Percentiles rank a stretch among this genome's conserved stretches.
phyloP scores from a whole-genome alignment of 1,140 invertebrate genomes.

The Choristoneura fumiferana region DNA sequence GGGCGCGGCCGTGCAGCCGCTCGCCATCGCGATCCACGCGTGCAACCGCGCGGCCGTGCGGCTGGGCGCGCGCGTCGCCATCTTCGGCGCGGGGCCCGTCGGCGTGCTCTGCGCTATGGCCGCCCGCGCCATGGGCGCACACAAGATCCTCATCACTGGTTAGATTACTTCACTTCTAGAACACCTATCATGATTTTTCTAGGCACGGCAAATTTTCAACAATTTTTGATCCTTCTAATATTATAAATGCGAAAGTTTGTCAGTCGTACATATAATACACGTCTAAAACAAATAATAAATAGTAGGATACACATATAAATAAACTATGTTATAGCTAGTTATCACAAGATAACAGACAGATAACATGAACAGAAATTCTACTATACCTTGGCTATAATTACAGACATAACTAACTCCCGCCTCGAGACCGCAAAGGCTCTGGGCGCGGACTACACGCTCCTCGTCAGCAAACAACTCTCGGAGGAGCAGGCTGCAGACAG shows the following conservation, averaged over 20 bases:
- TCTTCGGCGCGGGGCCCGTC: conserved; percentile 95
- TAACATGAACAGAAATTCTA: too few species aligned
- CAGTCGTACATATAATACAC: too few species aligned
- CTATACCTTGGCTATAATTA: neutral
- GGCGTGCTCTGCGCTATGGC: conserved; percentile 91
- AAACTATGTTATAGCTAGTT: too few species aligned
- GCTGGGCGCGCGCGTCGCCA: conserved; percentile 87
- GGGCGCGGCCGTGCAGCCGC: conserved; percentile 94
- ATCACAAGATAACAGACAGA: too few species aligned
- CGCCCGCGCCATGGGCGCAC: conserved; percentile 83
- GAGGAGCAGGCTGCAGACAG: conserved; percentile 81
- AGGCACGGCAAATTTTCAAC: too few species aligned
- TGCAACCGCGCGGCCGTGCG: conserved; percentile 88
- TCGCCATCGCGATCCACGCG: conserved; percentile 96
- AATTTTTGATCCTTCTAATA: too few species aligned
- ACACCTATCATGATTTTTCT: neutral
- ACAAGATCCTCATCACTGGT: conserved; percentile 91
- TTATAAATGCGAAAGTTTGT: too few species aligned
- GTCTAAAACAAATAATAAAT: too few species aligned
- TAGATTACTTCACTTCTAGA: conserved; percentile 21
- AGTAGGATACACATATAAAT: too few species aligned
- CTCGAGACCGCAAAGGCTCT: conserved; percentile 88
- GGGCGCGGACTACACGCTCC: conserved; percentile 87
- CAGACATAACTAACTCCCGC: conserved; percentile 87
- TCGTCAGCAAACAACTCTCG: conserved; percentile 77